Percentiles rank a stretch among this genome's conserved stretches.
Evolutionary conservation across 2,797 vertebrate species (phyloP).

Genomic region (Epinephelus awoara): DNA sequence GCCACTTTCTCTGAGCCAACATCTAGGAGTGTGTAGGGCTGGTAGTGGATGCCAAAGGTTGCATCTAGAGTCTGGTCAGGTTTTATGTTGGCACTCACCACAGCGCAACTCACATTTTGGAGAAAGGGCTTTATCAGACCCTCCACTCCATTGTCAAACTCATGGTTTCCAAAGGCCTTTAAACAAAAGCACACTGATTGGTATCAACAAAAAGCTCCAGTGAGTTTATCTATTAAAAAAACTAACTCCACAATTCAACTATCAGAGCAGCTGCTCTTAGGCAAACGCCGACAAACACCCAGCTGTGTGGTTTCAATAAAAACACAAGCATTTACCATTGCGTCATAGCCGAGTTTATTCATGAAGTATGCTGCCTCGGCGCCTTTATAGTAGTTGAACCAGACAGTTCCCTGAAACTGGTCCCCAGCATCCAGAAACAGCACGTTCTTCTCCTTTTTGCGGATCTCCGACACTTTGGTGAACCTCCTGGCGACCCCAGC

Average conservation of each 20-base stretch:
- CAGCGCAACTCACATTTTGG: constrained; percentile 81
- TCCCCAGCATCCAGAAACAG: constrained; percentile 93
- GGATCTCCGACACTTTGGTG: constrained; percentile 83
- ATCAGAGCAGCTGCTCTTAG: not conserved
- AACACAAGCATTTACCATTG: constrained; percentile 86
- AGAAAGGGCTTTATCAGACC: constrained; percentile 91
- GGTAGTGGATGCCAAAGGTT: constrained; percentile 81
- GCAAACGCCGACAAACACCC: not conserved
- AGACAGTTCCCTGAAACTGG: constrained; percentile 93
- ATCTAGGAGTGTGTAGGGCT: constrained; percentile 82
- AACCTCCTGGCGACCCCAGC: constrained; percentile 88
- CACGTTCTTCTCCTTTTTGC: constrained; percentile 81
- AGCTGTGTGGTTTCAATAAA: not conserved
- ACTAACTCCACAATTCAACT: not conserved
- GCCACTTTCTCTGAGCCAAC: constrained; percentile 87
- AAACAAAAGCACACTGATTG: not conserved
- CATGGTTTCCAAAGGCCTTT: constrained; percentile 94
- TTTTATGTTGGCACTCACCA: constrained; percentile 92
- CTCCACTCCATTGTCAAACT: constrained; percentile 93
- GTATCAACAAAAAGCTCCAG: not conserved
- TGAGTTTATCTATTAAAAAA: not conserved
- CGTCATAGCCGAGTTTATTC: constrained; percentile 91
- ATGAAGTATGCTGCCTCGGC: constrained; percentile 90
- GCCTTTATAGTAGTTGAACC: constrained; percentile 93
- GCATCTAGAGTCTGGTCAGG: constrained; percentile 76